Base-by-base conservation (phyloP, 2,797 vertebrate genomes). In the Rousettus madagascariensis region DNA sequence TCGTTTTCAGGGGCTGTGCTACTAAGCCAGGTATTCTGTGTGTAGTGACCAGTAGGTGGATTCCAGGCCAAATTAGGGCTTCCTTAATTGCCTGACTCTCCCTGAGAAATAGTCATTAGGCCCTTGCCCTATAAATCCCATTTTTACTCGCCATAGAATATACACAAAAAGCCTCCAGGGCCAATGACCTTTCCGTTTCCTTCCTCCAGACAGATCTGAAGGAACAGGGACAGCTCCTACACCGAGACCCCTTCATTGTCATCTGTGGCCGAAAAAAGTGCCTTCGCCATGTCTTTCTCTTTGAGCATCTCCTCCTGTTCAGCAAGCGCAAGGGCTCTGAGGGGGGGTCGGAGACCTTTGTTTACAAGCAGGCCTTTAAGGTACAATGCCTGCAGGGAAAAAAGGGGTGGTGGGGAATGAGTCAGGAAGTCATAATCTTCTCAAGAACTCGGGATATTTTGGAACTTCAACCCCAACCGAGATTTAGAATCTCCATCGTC, bases 311-410 rank as follows among this genome's bases (percentile, higher is more conserved):
- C 22, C 94, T 99, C 86, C 98, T 99, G 95, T 99, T 99, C 97
- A 99, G 99, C 98, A 99, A 99, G 94, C 98, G 98, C 95, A 99
- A 99, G 97, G 99, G 98, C 51, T 89, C 98, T 0, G 97, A 98
- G 26, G 98, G 98, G 0, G 99, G 98, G 16, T 98, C 98, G 75
- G 98, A 96, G 28, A 75, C 95, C 68, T 99, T 99, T 97, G 99
- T 98, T 97, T 99, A 98, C 98, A 99, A 99, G 89, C 98, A 99
- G 97, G 98, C 99, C 97, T 99, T 99, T 97, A 99, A 99, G 99
- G 99, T 99, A 97, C 3, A 30, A 1, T 2, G 4, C 68, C 69
- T 28, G 10, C 41, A 6, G 38, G 38, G 38, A 38, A 38, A 51
- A 30, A 30, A 30, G 19, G 55, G 15, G 4, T 49, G 15, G 9